A percentile compares a stretch with the other conserved stretches of the same genome.
Conservation (phyloP, 1,140 invertebrate genomes). For the Lineus longissimus region DNA sequence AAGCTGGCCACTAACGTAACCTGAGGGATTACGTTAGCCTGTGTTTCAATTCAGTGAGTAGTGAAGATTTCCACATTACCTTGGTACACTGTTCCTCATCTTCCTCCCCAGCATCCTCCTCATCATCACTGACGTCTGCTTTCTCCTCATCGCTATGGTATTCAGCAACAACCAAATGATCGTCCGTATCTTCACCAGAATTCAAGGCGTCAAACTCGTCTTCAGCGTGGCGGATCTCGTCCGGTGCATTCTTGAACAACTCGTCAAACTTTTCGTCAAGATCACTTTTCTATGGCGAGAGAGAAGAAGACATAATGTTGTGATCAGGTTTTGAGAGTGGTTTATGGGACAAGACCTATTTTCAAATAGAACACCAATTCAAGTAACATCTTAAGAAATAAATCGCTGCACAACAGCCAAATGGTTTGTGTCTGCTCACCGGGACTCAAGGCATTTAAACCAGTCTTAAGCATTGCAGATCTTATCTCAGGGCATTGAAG, state of each 20-base stretch:
- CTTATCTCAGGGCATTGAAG: no score
- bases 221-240: slow-evolving; percentile 28
- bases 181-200: slow-evolving; percentile 43
- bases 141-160: slow-evolving; percentile 57
- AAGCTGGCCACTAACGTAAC: background rate
- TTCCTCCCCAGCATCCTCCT: slow-evolving; percentile 41
- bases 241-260: slow-evolving; percentile 40
- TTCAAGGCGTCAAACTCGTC: slow-evolving; percentile 21
- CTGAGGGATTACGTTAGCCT: no score
- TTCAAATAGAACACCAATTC: no score
- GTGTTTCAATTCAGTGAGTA: no score
- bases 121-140: slow-evolving; percentile 21
- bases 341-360: no score
- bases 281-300: slow-evolving; percentile 25
- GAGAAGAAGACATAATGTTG: background rate
- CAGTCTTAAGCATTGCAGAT: no score
- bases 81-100: slow-evolving; percentile 56
- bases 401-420: no score
- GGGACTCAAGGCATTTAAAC: no score
- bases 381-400: no score
- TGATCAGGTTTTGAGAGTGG: background rate
- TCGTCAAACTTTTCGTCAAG: slow-evolving; percentile 48
- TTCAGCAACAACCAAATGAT: slow-evolving; percentile 54
- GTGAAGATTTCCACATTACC: slow-evolving; percentile 13
- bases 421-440: no score